Base-by-base conservation (phyloP, 2,113 vertebrate genomes). In the Lipophrys pholis region DNA sequence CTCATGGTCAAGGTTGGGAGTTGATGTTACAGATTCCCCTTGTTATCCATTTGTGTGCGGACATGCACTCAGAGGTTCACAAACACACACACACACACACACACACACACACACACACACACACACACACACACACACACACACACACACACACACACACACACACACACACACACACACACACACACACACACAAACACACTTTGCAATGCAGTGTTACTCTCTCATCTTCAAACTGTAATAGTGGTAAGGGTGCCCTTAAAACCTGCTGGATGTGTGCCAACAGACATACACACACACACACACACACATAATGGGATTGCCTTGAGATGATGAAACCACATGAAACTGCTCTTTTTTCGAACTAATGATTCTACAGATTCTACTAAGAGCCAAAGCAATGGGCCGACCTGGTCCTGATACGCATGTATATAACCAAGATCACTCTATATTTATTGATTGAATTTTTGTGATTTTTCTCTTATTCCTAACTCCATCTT, bases 251-350 rank as follows among this genome's bases (percentile, higher is more conserved):
- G 77, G 17, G 48, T 77, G 67, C 54, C 71, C 57, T 73, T 85
- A 70, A 68, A 82, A 81, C 73, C 14, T 64, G 75, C 63, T 68
- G 76, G 64, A 70, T 52, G 36, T 69, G 46, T 52, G 16, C 63
- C 38, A 48, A 42, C 41, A 42, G 2, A 42, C 41, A 42, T 5
- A 42, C 41, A 42, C 68, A 80, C 35, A 69, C 66, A 70, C 50
- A 78, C 49, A 56, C 53, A 59, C 3, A 72, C 41, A 61, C 58
- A 53, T 11, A 60, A 16, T n/a, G 59, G 69, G 55, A 83, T 62
- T 74, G 70, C 71, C 80, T 78, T 59, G 50, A 63, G 61, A 86
- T 91, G 89, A 91, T 90, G 90, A 87, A 90, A 90, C 57, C 14
- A 38, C 8, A 11, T 84, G 90, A 91, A 91, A 91, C 63, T 7